Conservation (phyloP, 2,113 vertebrate genomes). For the Thamnaconus septentrionalis region DNA sequence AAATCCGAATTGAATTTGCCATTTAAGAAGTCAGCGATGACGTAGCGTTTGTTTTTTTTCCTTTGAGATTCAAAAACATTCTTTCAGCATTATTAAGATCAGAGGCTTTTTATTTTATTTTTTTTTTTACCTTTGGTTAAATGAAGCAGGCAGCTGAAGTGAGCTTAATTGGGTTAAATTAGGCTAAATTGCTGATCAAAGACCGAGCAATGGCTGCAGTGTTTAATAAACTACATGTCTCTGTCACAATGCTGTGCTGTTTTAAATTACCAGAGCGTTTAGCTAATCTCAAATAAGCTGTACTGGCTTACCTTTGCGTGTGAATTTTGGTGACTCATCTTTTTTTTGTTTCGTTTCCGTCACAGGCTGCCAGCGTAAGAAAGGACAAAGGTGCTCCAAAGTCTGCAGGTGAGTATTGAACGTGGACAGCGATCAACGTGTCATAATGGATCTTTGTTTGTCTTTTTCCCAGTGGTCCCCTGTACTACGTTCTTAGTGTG, state of each 20-base stretch:
- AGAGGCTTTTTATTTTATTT: no score
- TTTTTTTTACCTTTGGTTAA: no score
- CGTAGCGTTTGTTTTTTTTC: no score
- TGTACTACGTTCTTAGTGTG: neutral
- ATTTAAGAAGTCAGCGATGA: no score
- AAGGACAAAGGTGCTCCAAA: constrained; percentile 44
- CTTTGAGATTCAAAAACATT: no score
- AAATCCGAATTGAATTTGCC: neutral
- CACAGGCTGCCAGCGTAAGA: constrained; percentile 47
- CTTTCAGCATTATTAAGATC: no score
- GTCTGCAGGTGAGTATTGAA: constrained; percentile 58
- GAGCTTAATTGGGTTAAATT: constrained; percentile 15
- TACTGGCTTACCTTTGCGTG: constrained; percentile 19
- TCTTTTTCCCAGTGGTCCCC: neutral
- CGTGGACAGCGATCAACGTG: no score
- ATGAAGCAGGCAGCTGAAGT: no score
- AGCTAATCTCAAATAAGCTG: constrained; percentile 16
- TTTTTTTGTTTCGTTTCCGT: constrained; percentile 48
- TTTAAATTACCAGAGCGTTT: constrained; percentile 22
- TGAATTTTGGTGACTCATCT: constrained; percentile 27
- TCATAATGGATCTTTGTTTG: no score
- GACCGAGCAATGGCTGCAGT: constrained; percentile 22
- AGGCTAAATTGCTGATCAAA: constrained; percentile 43
- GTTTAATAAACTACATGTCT: constrained; percentile 51
- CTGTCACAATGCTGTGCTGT: constrained; percentile 38